Conservation (phyloP, 2,113 vertebrate species). For the Geothlypis trichas region DNA sequence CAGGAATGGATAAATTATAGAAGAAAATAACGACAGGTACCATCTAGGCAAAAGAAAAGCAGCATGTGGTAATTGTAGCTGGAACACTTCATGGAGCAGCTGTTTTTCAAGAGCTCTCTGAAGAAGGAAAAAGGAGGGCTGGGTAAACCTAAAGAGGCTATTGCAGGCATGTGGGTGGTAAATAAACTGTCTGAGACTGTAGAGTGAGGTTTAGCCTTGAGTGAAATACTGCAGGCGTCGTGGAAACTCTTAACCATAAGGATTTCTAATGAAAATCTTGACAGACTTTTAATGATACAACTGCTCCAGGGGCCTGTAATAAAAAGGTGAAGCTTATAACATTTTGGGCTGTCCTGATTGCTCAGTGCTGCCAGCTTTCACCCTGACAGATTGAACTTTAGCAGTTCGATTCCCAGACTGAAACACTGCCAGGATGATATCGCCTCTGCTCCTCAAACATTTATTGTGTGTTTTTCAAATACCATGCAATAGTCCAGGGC, state of each 20-base stretch:
- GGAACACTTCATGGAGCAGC: constrained; percentile 21
- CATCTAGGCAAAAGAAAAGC: constrained; percentile 14
- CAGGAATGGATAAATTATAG: constrained; percentile 28
- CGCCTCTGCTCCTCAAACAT: background rate
- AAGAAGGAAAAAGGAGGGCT: background rate
- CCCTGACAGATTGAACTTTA: constrained; percentile 58
- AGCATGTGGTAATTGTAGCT: constrained; percentile 40
- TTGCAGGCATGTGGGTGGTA: constrained; percentile 48
- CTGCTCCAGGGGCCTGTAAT: constrained; percentile 9
- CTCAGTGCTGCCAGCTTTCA: background rate
- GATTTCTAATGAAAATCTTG: constrained; percentile 64
- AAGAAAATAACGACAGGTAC: constrained; percentile 39
- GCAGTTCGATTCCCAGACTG: constrained; percentile 7
- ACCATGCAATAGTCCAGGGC: background rate
- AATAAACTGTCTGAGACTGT: constrained; percentile 57
- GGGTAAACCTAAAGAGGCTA: constrained; percentile 23
- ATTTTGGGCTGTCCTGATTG: constrained; percentile 18
- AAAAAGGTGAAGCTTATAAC: constrained; percentile 49
- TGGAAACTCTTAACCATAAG: constrained; percentile 44
- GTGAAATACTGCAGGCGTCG: constrained; percentile 29
- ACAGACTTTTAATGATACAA: constrained; percentile 53
- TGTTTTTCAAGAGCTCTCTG: constrained; percentile 49
- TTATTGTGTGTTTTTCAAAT: constrained; percentile 27
- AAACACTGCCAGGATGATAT: constrained; percentile 7
- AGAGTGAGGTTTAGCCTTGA: constrained; percentile 26